Evolutionary conservation across 2,797 vertebrate genomes (phyloP), one percentile per base, ranked within the genome.

Genomic region (Euthynnus affinis): DNA sequence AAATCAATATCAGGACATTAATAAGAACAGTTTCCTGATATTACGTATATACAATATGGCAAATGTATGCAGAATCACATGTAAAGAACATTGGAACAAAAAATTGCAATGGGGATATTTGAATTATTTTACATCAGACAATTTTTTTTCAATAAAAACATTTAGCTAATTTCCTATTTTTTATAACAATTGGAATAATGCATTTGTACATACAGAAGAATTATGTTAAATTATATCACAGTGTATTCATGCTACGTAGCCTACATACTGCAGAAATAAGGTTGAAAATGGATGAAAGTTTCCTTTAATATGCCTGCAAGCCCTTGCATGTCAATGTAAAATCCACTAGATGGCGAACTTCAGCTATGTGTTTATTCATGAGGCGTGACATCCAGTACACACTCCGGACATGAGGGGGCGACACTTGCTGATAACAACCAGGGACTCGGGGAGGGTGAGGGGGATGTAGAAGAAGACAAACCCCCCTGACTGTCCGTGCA

Each of bases 391-490:
- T 15, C 0, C n/a, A 63, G 22, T 74, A 5, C 6, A 27, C 0
- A 22, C 46, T 76, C 81, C 77, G 10, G 8, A 1, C 84, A 2
- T 0, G 48, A 88, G 85, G 66, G 57, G 87, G 86, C 76, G 71
- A 48, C 5, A 65, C 55, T 40, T 9, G 17, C 20, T 1, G 3
- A 0, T 0, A 5, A 12, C 0, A 14, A 9, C 15, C 18, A 23
- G 13, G 3, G 2, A 8, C 3, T 3, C 0, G 0, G 18, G 2
- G n/a, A 4, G 1, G 12, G 40, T 9, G 13, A 10, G 2, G 40
- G 40, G 46, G 7, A 18, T 15, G 73, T 68, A 84, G 89, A 92
- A 61, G 72, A 92, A 92, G 85, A 83, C 22, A 1, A 71, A 7
- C 29, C 29, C 53, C 40, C 58, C 49, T n/a, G n/a, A 9, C 44